A percentile compares a stretch with the other conserved stretches of the same genome.
Evolutionary conservation across 2,797 vertebrate species (phyloP).

Genomic region (Balearica regulorum): DNA sequence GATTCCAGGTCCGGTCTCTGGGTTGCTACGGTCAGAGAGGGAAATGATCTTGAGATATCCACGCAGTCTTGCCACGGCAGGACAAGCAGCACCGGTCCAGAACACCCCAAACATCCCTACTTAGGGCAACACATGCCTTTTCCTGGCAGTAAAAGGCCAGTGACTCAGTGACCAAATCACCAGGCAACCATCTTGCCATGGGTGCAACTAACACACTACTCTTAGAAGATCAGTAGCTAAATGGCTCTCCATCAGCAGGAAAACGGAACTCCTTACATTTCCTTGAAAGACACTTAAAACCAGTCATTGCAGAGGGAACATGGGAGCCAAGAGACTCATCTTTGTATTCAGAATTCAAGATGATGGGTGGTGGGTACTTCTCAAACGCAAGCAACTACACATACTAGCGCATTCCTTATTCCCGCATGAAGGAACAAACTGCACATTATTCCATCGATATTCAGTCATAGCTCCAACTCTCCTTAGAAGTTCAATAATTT

Average conservation of each 20-base stretch:
- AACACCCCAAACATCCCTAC: accelerated
- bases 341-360: background rate
- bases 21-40: background rate
- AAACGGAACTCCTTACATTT: background rate
- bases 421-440: background rate
- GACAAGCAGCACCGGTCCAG: background rate
- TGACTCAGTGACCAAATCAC: background rate
- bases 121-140: background rate
- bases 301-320: accelerated
- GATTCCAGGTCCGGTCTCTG: background rate
- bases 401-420: background rate
- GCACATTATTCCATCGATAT: background rate
- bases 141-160: background rate
- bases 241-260: background rate
- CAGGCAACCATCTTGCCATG: accelerated
- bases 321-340: background rate
- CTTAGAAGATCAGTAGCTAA: background rate
- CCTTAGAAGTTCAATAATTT: background rate
- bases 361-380: no score
- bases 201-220: background rate
- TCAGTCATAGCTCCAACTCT: background rate
- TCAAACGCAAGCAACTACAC: background rate
- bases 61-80: background rate
- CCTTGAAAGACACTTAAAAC: background rate
- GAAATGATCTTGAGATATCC: background rate